phyloP scores from a whole-genome alignment of 2,113 vertebrate species.

The Sula dactylatra region DNA sequence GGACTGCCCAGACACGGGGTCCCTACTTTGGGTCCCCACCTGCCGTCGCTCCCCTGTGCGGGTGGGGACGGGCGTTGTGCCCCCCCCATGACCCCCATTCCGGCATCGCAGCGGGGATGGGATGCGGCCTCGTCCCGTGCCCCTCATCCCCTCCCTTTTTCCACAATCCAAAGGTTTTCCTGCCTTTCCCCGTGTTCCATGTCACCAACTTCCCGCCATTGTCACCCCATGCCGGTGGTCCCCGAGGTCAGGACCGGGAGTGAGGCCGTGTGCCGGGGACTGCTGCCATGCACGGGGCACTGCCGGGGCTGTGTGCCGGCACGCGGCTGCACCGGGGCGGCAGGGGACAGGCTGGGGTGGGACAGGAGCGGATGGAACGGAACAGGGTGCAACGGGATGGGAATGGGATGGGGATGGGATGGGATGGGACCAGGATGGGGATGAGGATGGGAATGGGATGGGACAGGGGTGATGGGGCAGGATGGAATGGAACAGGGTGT shows the following conservation, averaged over 20 bases:
- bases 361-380: neutral
- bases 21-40: neutral
- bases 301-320: accelerated
- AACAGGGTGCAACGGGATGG: no score
- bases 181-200: neutral
- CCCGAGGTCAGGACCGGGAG: neutral
- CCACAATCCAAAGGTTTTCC: neutral
- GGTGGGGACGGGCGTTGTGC: neutral
- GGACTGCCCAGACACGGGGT: neutral
- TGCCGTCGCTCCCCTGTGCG: accelerated
- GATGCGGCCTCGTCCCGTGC: neutral
- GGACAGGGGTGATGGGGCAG: neutral
- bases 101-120: accelerated
- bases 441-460: neutral
- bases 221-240: neutral
- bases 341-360: neutral
- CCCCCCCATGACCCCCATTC: accelerated
- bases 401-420: neutral
- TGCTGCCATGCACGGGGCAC: neutral
- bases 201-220: neutral
- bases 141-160: neutral
- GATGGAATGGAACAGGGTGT: neutral
- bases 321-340: accelerated
- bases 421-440: neutral
- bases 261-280: neutral